Evolutionary conservation across 2,797 vertebrate species (phyloP), one percentile per base, ranked within the genome.

Genomic region (Neosilurus hyrtlii): DNA sequence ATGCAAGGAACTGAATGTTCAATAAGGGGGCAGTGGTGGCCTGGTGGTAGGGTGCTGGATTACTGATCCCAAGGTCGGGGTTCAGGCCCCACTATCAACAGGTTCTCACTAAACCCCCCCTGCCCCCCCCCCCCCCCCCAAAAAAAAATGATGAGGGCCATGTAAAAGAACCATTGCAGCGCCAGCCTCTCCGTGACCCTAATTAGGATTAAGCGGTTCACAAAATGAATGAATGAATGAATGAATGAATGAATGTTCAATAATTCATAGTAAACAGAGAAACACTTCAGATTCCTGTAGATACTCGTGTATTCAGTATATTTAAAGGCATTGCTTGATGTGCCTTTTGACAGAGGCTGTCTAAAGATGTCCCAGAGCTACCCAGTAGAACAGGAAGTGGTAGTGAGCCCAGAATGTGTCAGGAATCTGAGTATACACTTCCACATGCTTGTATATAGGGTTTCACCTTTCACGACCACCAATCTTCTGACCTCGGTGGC

Each of bases 351-450:
- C 88, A 86, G 91, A 92, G 88, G 92, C 91, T 90, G 90, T 93
- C 90, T 88, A 83, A 88, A 89, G 89, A 85, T 90, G 90, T 90
- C 88, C 89, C 54, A 62, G 87, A 84, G 73, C 12, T 43, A 83
- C 74, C 84, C 66, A 63, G 75, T 88, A 88, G 90, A 90, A 92
- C 92, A 94, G 93, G 93, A 94, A 93, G 91, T 92, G 88, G 91
- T 91, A 87, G 89, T 87, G 87, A 89, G 90, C 89, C 86, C 87
- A 92, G 92, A 92, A 94, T 92, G 90, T 89, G 85, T 81, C 84
- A 88, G 90, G 92, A 92, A 93, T 94, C 87, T 87, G 68, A 88
- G 89, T 73, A 89, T 88, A 88, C 88, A 89, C 88, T 87, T 90
- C 85, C 73, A 84, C 86, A 82, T 84, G 85, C 86, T 75, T 81